phyloP scores from a whole-genome alignment of 2,888 invertebrate species.

The Drosophila greeni region DNA sequence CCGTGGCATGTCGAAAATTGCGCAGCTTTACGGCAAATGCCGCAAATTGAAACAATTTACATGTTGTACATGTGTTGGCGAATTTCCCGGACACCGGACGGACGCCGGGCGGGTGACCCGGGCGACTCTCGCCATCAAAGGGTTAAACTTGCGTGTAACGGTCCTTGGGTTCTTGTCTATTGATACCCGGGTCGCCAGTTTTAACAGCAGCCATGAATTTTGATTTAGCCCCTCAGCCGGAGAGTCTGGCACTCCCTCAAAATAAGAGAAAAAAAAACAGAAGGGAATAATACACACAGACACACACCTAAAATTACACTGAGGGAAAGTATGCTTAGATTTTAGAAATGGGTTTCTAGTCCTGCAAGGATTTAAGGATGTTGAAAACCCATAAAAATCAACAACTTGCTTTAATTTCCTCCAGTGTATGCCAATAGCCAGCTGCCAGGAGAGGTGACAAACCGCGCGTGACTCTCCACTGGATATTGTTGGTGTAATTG shows the following conservation, averaged over 20 bases:
- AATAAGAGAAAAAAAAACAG: neutral
- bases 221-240: conserved; percentile 68
- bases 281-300: neutral
- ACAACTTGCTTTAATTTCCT: neutral
- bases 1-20: conserved; percentile 70
- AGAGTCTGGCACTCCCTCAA: conserved; percentile 6
- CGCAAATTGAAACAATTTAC: conserved; percentile 75
- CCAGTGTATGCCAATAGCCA: conserved; percentile 6
- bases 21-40: conserved; percentile 73
- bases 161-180: conserved; percentile 49
- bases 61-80: conserved; percentile 68
- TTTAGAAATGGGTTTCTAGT: too few relatives aligned
- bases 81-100: conserved; percentile 5
- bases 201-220: conserved; percentile 75
- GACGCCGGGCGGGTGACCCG: neutral
- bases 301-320: neutral
- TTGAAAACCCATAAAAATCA: too few relatives aligned
- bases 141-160: conserved; percentile 71
- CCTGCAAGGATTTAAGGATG: too few relatives aligned
- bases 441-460: conserved; percentile 58
- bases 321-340: neutral
- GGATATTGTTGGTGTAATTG: conserved; percentile 18
- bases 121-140: conserved; percentile 66
- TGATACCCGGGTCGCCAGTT: conserved; percentile 55
- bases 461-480: conserved; percentile 59